These are phyloP conservation scores for Tylochromis polylepis DNA, from an alignment of 2,113 vertebrate species.

Conservation along the genomic window DNA sequence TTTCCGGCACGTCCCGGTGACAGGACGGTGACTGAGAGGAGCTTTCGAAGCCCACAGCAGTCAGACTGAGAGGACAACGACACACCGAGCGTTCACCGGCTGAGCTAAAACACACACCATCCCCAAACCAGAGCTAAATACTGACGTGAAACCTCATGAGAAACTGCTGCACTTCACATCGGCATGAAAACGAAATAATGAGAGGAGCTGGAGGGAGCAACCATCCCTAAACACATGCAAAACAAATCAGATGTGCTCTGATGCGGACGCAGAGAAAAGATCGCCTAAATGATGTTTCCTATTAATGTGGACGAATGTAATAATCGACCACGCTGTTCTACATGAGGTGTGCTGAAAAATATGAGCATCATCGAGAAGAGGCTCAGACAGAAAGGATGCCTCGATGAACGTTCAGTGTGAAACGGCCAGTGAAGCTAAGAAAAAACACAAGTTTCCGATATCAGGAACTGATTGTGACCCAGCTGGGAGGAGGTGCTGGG, in stretches of 20 bases:
- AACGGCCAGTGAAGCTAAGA: no score
- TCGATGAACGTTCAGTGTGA: no score
- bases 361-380: no score
- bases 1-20: background rate
- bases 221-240: background rate
- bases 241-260: background rate
- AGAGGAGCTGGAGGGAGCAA: background rate
- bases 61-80: background rate
- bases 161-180: background rate
- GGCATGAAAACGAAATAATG: background rate
- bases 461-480: no score
- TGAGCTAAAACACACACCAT: background rate
- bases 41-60: background rate
- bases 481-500: no score
- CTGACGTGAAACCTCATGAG: background rate
- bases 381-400: no score
- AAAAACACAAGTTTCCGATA: no score
- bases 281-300: background rate
- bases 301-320: background rate
- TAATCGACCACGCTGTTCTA: background rate
- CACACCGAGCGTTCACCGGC: background rate
- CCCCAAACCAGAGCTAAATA: background rate
- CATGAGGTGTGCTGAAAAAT: no score
- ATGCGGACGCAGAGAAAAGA: background rate
- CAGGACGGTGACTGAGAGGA: background rate